These are phyloP conservation scores for Drosophila azteca DNA, from an alignment of 1,140 invertebrate genomes.

Conservation along the genomic window DNA sequence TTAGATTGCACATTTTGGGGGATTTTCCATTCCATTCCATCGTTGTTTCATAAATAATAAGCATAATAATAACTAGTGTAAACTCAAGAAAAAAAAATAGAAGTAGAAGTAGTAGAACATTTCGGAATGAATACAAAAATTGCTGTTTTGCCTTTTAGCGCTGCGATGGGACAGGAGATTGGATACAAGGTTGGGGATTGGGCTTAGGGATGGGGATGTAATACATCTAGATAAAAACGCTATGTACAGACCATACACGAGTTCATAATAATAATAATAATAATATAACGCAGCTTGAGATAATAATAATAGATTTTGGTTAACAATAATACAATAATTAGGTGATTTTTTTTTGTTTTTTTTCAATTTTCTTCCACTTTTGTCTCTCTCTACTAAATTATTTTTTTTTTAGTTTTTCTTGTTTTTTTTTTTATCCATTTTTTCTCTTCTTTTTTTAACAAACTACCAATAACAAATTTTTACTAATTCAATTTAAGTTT, in stretches of 20 bases:
- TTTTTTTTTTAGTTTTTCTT: constrained; percentile 29
- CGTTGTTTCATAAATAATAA: constrained; percentile 62
- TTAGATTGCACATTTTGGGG: constrained; percentile 76
- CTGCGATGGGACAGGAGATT: constrained; percentile 26
- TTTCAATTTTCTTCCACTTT: constrained; percentile 38
- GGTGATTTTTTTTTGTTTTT: constrained; percentile 43
- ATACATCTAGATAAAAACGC: constrained; percentile 82
- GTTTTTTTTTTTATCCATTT: constrained; percentile 22
- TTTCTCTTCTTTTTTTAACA: constrained; percentile 64
- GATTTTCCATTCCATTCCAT: constrained; percentile 37
- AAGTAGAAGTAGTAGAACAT: constrained; percentile 43
- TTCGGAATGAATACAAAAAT: constrained; percentile 79
- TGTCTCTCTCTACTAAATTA: constrained; percentile 55
- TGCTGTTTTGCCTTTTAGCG: constrained; percentile 68
- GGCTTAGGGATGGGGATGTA: constrained; percentile 38
- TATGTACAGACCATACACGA: constrained; percentile 76
- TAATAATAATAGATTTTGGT: constrained; percentile 81
- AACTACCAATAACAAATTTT: constrained; percentile 83
- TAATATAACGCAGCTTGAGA: constrained; percentile 70
- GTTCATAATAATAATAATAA: constrained; percentile 70
- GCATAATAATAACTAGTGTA: constrained; percentile 71
- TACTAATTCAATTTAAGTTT: constrained; percentile 76
- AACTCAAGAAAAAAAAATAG: constrained; percentile 59
- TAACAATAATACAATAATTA: constrained; percentile 82
- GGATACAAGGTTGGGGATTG: constrained; percentile 1